Evolutionary conservation across 2,113 vertebrate genomes (phyloP), one percentile per base, ranked within the genome.

Genomic region (Grantiella picta): DNA sequence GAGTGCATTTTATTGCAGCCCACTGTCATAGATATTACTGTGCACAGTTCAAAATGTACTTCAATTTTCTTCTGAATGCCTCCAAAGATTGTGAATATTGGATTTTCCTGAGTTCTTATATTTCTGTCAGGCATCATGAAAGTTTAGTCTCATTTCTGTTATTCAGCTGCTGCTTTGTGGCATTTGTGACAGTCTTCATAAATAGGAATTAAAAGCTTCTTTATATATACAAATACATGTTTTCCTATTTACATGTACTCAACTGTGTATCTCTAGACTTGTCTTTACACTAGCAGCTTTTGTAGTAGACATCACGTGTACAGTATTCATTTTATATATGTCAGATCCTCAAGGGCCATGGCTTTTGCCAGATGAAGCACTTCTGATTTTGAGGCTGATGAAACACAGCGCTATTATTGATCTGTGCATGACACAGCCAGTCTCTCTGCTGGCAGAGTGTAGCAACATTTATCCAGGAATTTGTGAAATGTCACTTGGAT

Each of bases 401-500:
- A 98, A 98, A 98, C 94, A 97, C 96, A 88, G 97, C 96, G 95
- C 90, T 95, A 35, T 98, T 98, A 98, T 98, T 98, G 98, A 98
- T 98, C 98, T 97, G 97, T 97, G 97, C 97, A 96, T 98, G 98
- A 98, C 98, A 98, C 92, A 97, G 98, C 90, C 97, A 97, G 97
- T 97, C 97, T 98, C 91, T 98, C 96, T 98, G 95, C 97, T 96
- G 95, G 95, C 96, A 96, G 97, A 98, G 97, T 98, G 96, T 98
- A 98, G 98, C 98, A 98, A 98, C 98, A 98, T 98, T 98, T 98
- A 98, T 98, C 98, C 98, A 98, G 98, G 98, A 98, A 98, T 98
- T 98, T 98, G 98, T 98, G 98, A 98, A 98, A 98, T 98, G 98
- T 98, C 98, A 98, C 97, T 97, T 10, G 96, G 98, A 98, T 98